Conservation (phyloP, 2,797 vertebrate genomes). For the Leptatherina wallacei region DNA sequence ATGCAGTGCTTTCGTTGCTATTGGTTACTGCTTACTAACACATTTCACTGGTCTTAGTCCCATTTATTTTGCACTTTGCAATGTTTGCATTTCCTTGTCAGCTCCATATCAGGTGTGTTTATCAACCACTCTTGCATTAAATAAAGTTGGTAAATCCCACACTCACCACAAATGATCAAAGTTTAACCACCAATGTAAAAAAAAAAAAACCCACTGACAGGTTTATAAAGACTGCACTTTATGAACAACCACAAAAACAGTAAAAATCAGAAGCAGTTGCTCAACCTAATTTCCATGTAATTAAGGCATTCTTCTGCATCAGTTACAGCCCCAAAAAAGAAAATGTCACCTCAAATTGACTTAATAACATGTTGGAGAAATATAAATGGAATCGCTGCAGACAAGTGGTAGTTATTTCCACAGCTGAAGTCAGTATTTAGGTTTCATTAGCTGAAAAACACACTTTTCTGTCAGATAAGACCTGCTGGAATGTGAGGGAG, state of each 20-base stretch:
- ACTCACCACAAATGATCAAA: slow-evolving; percentile 19
- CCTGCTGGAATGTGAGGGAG: slow-evolving; percentile 54
- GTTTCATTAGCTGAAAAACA: slow-evolving; percentile 49
- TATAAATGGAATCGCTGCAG: slow-evolving; percentile 58
- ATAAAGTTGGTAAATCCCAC: slow-evolving; percentile 12
- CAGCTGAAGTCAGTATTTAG: slow-evolving; percentile 53
- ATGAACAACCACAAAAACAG: slow-evolving; percentile 53
- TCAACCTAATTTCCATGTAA: slow-evolving; percentile 65
- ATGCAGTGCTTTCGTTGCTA: not conserved
- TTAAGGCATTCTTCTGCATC: slow-evolving; percentile 71
- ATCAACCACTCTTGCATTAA: slow-evolving; percentile 1
- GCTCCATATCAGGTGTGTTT: not conserved
- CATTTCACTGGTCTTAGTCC: not conserved
- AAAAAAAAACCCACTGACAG: slow-evolving; percentile 17
- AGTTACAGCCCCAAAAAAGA: slow-evolving; percentile 58
- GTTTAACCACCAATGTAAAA: slow-evolving; percentile 24
- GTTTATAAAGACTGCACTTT: slow-evolving; percentile 52
- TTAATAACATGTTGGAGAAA: slow-evolving; percentile 67
- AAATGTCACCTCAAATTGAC: slow-evolving; percentile 65
- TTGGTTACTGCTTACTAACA: not conserved
- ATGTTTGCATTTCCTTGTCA: not conserved
- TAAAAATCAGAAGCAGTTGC: slow-evolving; percentile 48
- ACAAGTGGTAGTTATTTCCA: slow-evolving; percentile 59
- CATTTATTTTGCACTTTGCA: slow-evolving; percentile 15
- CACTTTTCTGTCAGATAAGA: slow-evolving; percentile 54